A percentile compares a stretch with the other conserved stretches of the same genome.
These are phyloP conservation scores for Gadus macrocephalus DNA, from an alignment of 2,113 vertebrate genomes.

Conservation along the genomic window DNA sequence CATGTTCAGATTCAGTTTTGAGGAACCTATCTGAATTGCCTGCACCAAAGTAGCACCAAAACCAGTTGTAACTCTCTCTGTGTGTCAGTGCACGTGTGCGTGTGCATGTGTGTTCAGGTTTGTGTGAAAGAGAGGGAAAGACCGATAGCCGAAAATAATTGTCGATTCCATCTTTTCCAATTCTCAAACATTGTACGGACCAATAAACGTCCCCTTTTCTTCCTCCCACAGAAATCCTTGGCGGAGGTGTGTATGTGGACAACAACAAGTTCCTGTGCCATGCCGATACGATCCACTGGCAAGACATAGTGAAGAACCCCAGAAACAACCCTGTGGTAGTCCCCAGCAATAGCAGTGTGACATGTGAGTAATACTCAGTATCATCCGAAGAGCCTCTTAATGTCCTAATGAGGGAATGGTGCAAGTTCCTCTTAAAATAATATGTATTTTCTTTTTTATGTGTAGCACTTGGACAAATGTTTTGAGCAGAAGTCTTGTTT, in stretches of 20 bases:
- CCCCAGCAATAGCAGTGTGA: slow-evolving; percentile 86
- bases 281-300: slow-evolving; percentile 96
- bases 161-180: background rate
- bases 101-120: slow-evolving; percentile 1
- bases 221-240: slow-evolving; percentile 85
- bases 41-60: no score
- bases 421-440: no score
- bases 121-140: background rate
- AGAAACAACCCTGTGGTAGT: slow-evolving; percentile 84
- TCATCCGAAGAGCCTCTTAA: no score
- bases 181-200: background rate
- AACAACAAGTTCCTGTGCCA: slow-evolving; percentile 97
- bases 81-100: background rate
- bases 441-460: no score
- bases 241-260: slow-evolving; percentile 92
- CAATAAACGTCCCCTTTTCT: slow-evolving; percentile 27
- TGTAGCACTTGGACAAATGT: no score
- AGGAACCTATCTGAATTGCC: no score
- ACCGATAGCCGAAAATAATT: background rate
- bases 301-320: slow-evolving; percentile 90
- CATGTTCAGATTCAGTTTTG: no score
- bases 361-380: slow-evolving; percentile 79
- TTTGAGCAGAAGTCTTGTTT: no score
- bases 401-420: no score
- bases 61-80: background rate